Evolutionary conservation across 2,888 invertebrate genomes (phyloP), one percentile per base, ranked within the genome.

Genomic region (Panopea generosa): DNA sequence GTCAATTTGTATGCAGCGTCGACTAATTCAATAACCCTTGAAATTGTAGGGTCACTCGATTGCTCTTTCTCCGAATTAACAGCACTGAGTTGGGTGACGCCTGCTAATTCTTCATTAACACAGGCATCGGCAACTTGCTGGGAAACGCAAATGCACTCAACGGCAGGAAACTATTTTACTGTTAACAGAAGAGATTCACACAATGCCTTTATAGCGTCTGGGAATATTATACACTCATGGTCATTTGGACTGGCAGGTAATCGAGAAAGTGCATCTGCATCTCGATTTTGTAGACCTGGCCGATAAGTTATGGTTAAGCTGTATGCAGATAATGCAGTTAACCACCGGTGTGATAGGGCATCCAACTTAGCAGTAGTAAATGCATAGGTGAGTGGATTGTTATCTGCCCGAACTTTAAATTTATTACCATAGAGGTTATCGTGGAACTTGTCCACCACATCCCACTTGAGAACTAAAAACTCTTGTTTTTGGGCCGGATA

Each of bases 381-480:
- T 6, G 59, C 70, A 56, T 78, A 78, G 9, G 74, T 71, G 2
- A 78, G 38, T 16, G 78, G 78, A 29, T 78, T 78, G 55, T 70
- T 75, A 50, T 78, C 78, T 6, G 78, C 70, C 2, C 50, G 11
- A 4, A 78, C 67, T 1, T 20, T 49, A 33, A 70, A 71, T 14
- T 38, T n/a, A 56, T 55, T 57, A 6, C 62, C 61, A 27, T 70
- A 75, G 27, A 78, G 29, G 55, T 70, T 57, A 38, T 72, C 66
- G 38, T 69, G 65, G 59, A 69, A 69, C 27, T 82, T 82, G 9
- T 74, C 71, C 0, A 62, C 52, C 11, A 81, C 59, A 0, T 68
- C 74, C 77, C 81, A 81, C 38, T 75, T 77, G 1, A 82, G 49
- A 6, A 61, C 55, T 0, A 82, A 38, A 49, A 82, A 78, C 40